Base-by-base conservation (phyloP, 2,113 vertebrate genomes). In the Melanostigma gelatinosum region DNA sequence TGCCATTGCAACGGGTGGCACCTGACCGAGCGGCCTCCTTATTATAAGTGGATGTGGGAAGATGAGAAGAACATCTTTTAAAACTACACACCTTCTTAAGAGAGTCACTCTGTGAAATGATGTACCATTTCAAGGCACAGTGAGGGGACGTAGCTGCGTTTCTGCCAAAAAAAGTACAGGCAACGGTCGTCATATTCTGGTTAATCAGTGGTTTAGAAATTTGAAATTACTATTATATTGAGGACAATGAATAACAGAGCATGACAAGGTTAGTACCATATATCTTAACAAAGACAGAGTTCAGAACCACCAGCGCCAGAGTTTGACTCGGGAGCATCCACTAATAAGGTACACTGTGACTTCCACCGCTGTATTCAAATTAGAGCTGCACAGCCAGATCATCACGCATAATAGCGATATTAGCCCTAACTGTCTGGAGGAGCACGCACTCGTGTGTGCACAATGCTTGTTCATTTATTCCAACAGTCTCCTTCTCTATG, bases 351-450 rank as follows among this genome's bases (percentile, higher is more conserved):
- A 65, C 32, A 52, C 11, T 1, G 27, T 68, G 71, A 67, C 57
- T 71, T 79, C 69, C 54, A 78, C 74, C 77, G 67, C 54, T 62
- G 48, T 66, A 82, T 84, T 73, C 60, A 80, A 89, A 88, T 87
- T 77, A 84, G 55, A 83, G 69, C 74, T 55, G 52, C 69, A 75
- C 46, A 83, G 78, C 44, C 64, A 69, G 44, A 82, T 90, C 72
- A 88, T 82, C 42, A 82, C 20, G 68, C 79, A 72, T 86, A 83
- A 88, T 54, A 63, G 74, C 2, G 6, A 69, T 82, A 77, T 82
- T 81, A 85, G 72, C 36, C 74, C 65, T 4, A 44, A 69, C 55
- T 46, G 81, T 79, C 38, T 82, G 67, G 58, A 48, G 63, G 61
- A 77, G 79, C 46, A 79, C 24, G 34, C 58, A 36, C 72, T 1